Evolutionary conservation across 2,797 vertebrate species (phyloP).

Genomic region (Sparus aurata): DNA sequence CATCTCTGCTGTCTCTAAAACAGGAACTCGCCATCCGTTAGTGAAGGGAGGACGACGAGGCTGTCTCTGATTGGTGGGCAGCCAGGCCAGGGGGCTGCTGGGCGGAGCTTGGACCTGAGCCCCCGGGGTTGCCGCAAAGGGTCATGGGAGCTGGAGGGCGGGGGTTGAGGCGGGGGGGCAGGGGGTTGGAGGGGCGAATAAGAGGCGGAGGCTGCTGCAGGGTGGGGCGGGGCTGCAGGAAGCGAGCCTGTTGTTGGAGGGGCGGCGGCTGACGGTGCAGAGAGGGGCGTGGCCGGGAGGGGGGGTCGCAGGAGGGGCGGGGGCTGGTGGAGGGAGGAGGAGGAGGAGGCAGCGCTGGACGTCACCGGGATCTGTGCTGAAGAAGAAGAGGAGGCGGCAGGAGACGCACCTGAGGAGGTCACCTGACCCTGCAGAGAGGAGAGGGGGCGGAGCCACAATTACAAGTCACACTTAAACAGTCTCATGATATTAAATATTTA

Average conservation of each 20-base stretch:
- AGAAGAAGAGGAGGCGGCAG: conserved; percentile 85
- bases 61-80: conserved; percentile 90
- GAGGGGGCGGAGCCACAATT: conserved; percentile 1
- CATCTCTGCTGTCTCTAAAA: conserved; percentile 2
- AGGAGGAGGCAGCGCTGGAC: conserved; percentile 80
- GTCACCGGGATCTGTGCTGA: conserved; percentile 85
- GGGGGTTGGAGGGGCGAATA: conserved; percentile 93
- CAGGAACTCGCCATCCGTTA: conserved; percentile 68
- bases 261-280: conserved; percentile 97
- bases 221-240: conserved; percentile 92
- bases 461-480: background rate
- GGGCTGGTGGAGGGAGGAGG: conserved; percentile 91
- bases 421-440: conserved; percentile 81
- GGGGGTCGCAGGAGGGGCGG: conserved; percentile 95
- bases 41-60: conserved; percentile 91
- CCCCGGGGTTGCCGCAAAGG: conserved; percentile 64
- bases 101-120: conserved; percentile 59
- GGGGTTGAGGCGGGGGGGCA: conserved; percentile 95
- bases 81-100: conserved; percentile 89
- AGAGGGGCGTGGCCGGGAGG: conserved; percentile 93
- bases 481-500: background rate
- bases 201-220: conserved; percentile 96
- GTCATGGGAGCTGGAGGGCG: conserved; percentile 88
- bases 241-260: conserved; percentile 96
- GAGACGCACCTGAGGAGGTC: conserved; percentile 89